Evolutionary conservation across 2,888 invertebrate genomes (phyloP).

Genomic region (Nephrotoma flavescens): DNA sequence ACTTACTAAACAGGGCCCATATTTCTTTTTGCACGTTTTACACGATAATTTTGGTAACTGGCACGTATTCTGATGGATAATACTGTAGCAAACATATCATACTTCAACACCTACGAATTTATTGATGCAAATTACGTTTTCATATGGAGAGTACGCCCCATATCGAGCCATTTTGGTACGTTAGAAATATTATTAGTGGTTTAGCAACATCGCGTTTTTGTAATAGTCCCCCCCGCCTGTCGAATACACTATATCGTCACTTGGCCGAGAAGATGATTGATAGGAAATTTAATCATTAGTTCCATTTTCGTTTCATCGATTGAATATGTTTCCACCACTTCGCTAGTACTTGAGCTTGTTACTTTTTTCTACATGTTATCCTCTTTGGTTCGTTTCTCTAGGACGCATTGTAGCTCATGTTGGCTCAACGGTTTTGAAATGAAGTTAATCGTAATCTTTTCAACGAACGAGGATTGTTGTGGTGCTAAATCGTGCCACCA

Average conservation of each 20-base stretch:
- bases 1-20: slow-evolving; percentile 78
- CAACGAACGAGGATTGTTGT: slow-evolving; percentile 46
- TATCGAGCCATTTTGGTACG: slow-evolving; percentile 87
- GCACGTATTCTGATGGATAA: slow-evolving; percentile 67
- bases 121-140: slow-evolving; percentile 73
- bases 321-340: slow-evolving; percentile 65
- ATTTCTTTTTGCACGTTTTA: too few species aligned
- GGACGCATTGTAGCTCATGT: slow-evolving; percentile 45
- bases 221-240: too few species aligned
- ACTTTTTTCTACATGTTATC: slow-evolving; percentile 57
- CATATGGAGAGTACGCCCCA: slow-evolving; percentile 76
- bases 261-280: too few species aligned
- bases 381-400: slow-evolving; percentile 37
- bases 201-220: too few species aligned
- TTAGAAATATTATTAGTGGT: too few species aligned
- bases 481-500: slow-evolving; percentile 61
- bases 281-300: too few species aligned
- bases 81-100: slow-evolving; percentile 92
- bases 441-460: slow-evolving; percentile 39
- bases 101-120: slow-evolving; percentile 83
- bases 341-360: slow-evolving; percentile 47
- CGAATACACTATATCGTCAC: too few species aligned
- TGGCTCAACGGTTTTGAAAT: slow-evolving; percentile 36
- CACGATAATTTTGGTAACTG: too few species aligned
- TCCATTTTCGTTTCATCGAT: slow-evolving; percentile 55